Evolutionary conservation across 2,797 vertebrate genomes (phyloP).

Genomic region (Picus viridis): DNA sequence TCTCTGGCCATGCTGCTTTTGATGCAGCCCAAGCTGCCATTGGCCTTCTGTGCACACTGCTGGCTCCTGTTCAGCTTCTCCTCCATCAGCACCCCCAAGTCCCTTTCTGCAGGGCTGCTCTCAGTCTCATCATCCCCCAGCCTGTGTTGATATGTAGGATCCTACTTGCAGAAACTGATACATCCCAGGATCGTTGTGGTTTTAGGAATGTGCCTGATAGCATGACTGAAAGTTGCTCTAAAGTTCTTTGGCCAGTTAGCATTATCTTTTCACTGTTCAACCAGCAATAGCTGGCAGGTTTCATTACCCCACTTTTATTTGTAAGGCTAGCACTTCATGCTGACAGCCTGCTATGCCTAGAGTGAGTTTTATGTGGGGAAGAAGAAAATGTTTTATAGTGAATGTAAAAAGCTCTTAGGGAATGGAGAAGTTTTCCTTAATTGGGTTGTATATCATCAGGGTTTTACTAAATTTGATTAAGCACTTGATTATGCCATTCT

Average conservation of each 20-base stretch:
- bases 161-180: not conserved
- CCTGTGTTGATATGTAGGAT: not conserved
- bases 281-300: slow-evolving; percentile 4
- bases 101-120: too few species aligned
- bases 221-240: not conserved
- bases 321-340: not conserved
- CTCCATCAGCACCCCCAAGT: too few species aligned
- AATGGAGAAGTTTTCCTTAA: slow-evolving; percentile 44
- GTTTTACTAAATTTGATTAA: slow-evolving; percentile 49
- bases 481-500: not conserved
- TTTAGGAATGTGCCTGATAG: not conserved
- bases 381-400: slow-evolving; percentile 56
- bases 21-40: too few species aligned
- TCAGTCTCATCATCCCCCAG: too few species aligned
- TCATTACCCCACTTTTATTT: slow-evolving; percentile 49
- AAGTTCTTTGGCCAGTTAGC: slow-evolving; percentile 22
- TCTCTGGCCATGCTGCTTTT: too few species aligned
- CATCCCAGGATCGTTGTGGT: not conserved
- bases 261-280: slow-evolving; percentile 54
- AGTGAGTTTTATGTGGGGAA: slow-evolving; percentile 41
- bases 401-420: slow-evolving; percentile 52
- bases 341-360: not conserved
- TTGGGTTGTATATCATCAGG: slow-evolving; percentile 55
- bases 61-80: too few species aligned
- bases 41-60: too few species aligned